These are phyloP conservation scores for Calyptomena viridis DNA, from an alignment of 2,113 vertebrate species.

Conservation along the genomic window DNA sequence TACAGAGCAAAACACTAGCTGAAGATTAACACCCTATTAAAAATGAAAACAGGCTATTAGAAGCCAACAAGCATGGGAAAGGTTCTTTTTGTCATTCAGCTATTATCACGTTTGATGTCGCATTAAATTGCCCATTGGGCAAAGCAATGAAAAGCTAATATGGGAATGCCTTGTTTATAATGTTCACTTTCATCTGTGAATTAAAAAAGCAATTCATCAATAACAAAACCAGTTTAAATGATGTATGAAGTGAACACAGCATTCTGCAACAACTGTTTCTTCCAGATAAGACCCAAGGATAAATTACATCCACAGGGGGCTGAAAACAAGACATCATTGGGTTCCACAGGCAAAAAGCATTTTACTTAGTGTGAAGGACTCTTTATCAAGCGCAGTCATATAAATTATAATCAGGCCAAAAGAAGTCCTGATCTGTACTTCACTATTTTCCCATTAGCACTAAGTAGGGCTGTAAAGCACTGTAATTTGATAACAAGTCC, in stretches of 20 bases:
- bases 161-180: conserved; percentile 60
- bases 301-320: conserved; percentile 45
- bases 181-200: conserved; percentile 64
- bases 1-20: conserved; percentile 55
- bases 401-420: conserved; percentile 59
- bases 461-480: conserved; percentile 32
- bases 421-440: conserved; percentile 42
- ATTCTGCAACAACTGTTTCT: conserved; percentile 62
- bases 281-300: conserved; percentile 64
- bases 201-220: conserved; percentile 68
- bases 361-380: conserved; percentile 33
- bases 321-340: conserved; percentile 29
- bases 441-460: conserved; percentile 57
- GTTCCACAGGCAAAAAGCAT: conserved; percentile 32
- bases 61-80: conserved; percentile 35
- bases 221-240: conserved; percentile 67
- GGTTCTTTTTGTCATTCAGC: conserved; percentile 53
- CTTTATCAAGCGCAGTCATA: conserved; percentile 51
- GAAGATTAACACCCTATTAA: conserved; percentile 60
- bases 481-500: conserved; percentile 55
- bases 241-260: conserved; percentile 54
- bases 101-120: conserved; percentile 46
- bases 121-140: conserved; percentile 58
- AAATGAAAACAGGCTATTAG: conserved; percentile 67
- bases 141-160: conserved; percentile 56